Conservation (phyloP, 2,888 invertebrate species). For the Torymus texanus region DNA sequence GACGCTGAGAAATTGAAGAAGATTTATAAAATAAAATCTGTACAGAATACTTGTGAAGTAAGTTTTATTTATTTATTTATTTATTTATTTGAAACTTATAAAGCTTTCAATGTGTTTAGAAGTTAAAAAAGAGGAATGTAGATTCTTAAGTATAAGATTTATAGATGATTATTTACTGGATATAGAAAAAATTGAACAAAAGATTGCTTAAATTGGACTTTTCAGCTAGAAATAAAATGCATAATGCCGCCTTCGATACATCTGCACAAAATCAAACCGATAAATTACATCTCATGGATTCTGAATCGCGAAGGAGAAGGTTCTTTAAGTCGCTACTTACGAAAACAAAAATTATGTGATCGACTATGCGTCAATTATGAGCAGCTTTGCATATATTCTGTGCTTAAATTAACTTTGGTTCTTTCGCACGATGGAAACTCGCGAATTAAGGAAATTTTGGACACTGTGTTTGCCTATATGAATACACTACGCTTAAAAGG, state of each 20-base stretch:
- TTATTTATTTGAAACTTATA: too few relatives aligned
- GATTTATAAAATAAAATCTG: conserved; percentile 85
- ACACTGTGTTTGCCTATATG: conserved; percentile 87
- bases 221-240: conserved; percentile 79
- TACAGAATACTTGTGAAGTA: conserved; percentile 83
- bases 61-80: background rate
- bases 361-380: conserved; percentile 84
- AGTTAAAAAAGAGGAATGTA: too few relatives aligned
- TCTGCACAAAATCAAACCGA: conserved; percentile 85
- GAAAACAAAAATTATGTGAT: conserved; percentile 86
- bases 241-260: conserved; percentile 79
- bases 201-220: too few relatives aligned
- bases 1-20: conserved; percentile 80
- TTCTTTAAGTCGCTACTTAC: conserved; percentile 85
- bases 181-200: too few relatives aligned
- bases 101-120: too few relatives aligned
- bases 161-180: too few relatives aligned
- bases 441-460: conserved; percentile 83
- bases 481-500: conserved; percentile 82
- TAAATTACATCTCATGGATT: conserved; percentile 83
- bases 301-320: conserved; percentile 91
- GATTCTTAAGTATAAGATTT: too few relatives aligned
- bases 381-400: conserved; percentile 85
- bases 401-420: conserved; percentile 84
- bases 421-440: conserved; percentile 86